phyloP scores from a whole-genome alignment of 2,113 vertebrate genomes.

The Osmerus eperlanus region DNA sequence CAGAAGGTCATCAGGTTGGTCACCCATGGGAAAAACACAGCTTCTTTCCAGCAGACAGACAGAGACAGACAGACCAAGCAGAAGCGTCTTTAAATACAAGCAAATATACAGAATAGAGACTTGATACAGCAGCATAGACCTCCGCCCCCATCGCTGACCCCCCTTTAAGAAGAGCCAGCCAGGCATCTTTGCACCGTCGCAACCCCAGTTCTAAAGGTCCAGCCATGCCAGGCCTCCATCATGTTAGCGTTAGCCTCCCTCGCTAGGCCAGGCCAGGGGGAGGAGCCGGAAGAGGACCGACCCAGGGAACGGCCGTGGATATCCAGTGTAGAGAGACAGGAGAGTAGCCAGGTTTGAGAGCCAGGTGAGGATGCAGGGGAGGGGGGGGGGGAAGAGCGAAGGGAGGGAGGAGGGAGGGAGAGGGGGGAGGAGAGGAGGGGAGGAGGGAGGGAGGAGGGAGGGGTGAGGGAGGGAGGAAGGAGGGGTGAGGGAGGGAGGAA shows the following conservation, averaged over 20 bases:
- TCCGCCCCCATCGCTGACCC: no score
- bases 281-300: constrained; percentile 22
- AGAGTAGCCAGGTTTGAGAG: constrained; percentile 13
- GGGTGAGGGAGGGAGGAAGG: background rate
- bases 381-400: no score
- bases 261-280: background rate
- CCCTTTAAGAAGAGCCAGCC: no score
- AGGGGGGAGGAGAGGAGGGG: no score
- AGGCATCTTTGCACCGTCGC: background rate
- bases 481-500: background rate
- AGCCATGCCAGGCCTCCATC: background rate
- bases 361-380: no score
- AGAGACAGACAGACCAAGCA: background rate
- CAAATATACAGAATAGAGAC: background rate
- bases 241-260: constrained; percentile 14
- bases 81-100: background rate
- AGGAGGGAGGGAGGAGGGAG: no score
- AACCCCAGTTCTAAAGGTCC: background rate
- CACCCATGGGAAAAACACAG: no score
- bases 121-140: constrained; percentile 13
- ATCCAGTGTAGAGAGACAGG: constrained; percentile 81
- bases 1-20: no score
- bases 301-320: constrained; percentile 39
- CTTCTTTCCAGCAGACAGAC: no score
- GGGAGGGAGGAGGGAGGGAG: no score